Percentiles rank a stretch among this genome's conserved stretches.
These are phyloP conservation scores for Platynereis dumerilii DNA, from an alignment of 2,888 invertebrate genomes.

Conservation along the genomic window DNA sequence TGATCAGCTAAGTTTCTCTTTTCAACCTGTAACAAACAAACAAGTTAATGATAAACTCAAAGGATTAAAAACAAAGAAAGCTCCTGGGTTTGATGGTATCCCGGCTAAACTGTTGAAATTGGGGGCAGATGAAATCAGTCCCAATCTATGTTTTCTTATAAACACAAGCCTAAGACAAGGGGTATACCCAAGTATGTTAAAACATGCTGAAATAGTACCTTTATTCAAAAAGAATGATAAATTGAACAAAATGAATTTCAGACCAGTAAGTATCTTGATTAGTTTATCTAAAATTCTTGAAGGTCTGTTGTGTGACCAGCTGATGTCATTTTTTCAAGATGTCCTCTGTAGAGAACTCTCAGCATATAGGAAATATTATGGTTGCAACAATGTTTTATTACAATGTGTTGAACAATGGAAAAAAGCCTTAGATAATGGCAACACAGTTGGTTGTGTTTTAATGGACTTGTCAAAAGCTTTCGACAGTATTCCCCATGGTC, in stretches of 20 bases:
- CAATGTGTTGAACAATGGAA: slow-evolving; percentile 1
- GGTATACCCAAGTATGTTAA: background rate
- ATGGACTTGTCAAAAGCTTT: slow-evolving; percentile 5
- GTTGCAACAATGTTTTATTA: background rate
- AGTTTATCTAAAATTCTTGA: background rate
- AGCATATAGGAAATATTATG: slow-evolving; percentile 3
- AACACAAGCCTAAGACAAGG: background rate
- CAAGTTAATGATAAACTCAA: background rate
- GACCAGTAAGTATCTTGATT: slow-evolving; percentile 2
- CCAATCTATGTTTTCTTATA: background rate
- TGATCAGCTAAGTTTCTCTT: background rate
- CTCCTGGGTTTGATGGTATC: background rate
- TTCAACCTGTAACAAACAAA: background rate
- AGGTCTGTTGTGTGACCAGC: slow-evolving; percentile 2
- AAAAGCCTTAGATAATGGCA: background rate
- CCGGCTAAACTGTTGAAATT: slow-evolving; percentile 2
- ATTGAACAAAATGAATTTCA: background rate
- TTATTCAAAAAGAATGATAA: background rate
- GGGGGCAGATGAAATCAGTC: background rate
- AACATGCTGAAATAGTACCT: slow-evolving; percentile 7
- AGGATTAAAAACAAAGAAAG: slow-evolving; percentile 2
- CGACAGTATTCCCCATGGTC: slow-evolving; percentile 1
- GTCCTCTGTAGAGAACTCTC: background rate
- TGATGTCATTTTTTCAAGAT: background rate
- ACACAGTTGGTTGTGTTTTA: background rate